Evolutionary conservation across 2,113 vertebrate genomes (phyloP).

Genomic region (Mus pahari): DNA sequence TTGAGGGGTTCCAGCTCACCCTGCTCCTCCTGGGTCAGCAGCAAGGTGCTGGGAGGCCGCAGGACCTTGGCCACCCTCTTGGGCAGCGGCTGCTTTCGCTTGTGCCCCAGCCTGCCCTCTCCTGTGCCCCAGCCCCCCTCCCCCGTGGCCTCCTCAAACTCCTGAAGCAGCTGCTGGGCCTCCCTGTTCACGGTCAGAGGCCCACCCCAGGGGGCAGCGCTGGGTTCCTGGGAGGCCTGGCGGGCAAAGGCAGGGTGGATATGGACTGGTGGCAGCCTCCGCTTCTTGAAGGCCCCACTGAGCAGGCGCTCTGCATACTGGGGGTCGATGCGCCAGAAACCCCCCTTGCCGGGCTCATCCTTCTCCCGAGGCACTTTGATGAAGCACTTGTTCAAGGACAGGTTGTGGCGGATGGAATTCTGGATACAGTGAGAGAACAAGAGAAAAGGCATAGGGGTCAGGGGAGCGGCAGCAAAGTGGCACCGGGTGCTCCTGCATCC

Average conservation of each 20-base stretch:
- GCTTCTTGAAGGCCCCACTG: constrained; percentile 93
- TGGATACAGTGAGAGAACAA: constrained; percentile 79
- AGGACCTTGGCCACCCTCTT: constrained; percentile 85
- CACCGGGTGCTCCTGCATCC: background rate
- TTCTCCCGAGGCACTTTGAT: constrained; percentile 98
- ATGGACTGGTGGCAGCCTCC: constrained; percentile 91
- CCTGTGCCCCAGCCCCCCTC: constrained; percentile 87
- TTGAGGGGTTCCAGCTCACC: constrained; percentile 93
- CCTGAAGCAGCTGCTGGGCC: constrained; percentile 91
- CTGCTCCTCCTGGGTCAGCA: constrained; percentile 91
- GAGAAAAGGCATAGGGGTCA: background rate
- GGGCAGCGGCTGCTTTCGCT: constrained; percentile 89
- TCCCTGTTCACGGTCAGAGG: constrained; percentile 85
- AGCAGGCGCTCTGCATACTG: constrained; percentile 94
- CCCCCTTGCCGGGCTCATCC: constrained; percentile 96
- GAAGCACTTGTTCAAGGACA: constrained; percentile 99
- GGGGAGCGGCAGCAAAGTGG: rapidly evolving
- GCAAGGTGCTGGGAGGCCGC: constrained; percentile 87
- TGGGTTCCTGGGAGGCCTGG: constrained; percentile 69
- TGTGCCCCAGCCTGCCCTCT: constrained; percentile 85
- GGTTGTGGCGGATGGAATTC: constrained; percentile 98
- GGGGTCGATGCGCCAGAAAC: constrained; percentile 98
- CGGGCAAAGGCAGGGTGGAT: constrained; percentile 91
- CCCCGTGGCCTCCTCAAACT: constrained; percentile 91
- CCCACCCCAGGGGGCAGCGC: background rate